Percentiles rank a stretch among this genome's conserved stretches.
phyloP scores from a whole-genome alignment of 2,888 invertebrate genomes.

The Trichogramma evanescens region DNA sequence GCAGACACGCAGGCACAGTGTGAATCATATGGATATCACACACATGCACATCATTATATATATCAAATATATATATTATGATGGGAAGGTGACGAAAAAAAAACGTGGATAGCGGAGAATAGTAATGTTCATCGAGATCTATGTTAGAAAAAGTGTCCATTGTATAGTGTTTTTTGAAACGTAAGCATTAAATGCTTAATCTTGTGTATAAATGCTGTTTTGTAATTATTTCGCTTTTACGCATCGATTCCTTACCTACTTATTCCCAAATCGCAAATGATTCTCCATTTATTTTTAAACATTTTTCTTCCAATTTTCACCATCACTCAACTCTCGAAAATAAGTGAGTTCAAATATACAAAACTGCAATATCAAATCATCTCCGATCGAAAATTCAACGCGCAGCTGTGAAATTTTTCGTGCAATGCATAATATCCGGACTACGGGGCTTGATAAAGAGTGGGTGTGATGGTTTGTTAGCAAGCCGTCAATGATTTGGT shows the following conservation, averaged over 20 bases:
- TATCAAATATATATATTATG: too few relatives aligned
- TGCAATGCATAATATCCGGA: too few relatives aligned
- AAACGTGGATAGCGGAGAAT: neutral
- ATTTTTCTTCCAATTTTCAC: neutral
- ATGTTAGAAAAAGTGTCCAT: conserved; percentile 47
- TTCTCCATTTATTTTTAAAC: conserved; percentile 1
- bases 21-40: too few relatives aligned
- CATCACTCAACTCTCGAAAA: neutral
- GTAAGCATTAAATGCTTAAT: conserved; percentile 48
- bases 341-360: neutral
- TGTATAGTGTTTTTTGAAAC: conserved; percentile 48
- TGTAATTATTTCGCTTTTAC: conserved; percentile 29
- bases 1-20: too few relatives aligned
- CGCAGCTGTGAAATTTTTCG: too few relatives aligned
- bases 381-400: too few relatives aligned
- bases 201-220: conserved; percentile 42
- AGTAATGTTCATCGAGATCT: conserved; percentile 40
- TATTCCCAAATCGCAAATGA: neutral
- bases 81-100: too few relatives aligned
- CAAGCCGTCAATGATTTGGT: conserved; percentile 36
- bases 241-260: neutral
- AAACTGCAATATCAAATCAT: neutral
- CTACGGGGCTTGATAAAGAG: conserved; percentile 6
- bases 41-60: too few relatives aligned
- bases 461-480: conserved; percentile 37